phyloP scores from a whole-genome alignment of 2,113 vertebrate genomes.

The Brachionichthys hirsutus region DNA sequence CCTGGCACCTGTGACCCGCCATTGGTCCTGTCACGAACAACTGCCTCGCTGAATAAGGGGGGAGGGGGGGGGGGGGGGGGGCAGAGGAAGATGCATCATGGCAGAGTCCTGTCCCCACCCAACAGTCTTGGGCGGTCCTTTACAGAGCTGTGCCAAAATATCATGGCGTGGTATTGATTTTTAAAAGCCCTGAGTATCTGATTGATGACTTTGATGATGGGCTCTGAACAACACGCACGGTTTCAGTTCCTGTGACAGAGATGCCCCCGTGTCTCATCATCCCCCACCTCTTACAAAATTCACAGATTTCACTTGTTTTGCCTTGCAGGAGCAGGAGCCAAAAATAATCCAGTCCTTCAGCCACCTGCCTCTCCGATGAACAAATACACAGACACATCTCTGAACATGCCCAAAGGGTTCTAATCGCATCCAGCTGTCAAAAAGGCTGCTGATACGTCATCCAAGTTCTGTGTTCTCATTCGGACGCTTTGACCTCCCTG shows the following conservation, averaged over 20 bases:
- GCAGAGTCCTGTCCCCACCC: slow-evolving; percentile 30
- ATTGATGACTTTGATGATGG: too few species aligned
- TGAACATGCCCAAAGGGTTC: slow-evolving; percentile 52
- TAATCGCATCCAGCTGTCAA: slow-evolving; percentile 59
- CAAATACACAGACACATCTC: slow-evolving; percentile 42
- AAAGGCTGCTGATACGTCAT: slow-evolving; percentile 49
- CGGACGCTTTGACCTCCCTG: slow-evolving; percentile 53
- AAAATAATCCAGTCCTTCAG: slow-evolving; percentile 18
- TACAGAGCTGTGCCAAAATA: slow-evolving; percentile 45
- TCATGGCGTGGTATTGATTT: slow-evolving; percentile 45
- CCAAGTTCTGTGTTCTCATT: slow-evolving; percentile 51
- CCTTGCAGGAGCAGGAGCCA: not conserved
- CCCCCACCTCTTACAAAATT: not conserved
- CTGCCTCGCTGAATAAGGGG: slow-evolving; percentile 61
- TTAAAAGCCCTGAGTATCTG: slow-evolving; percentile 6
- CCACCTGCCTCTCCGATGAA: slow-evolving; percentile 41
- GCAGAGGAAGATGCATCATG: slow-evolving; percentile 45
- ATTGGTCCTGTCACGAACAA: slow-evolving; percentile 60
- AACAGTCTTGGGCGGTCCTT: slow-evolving; percentile 18
- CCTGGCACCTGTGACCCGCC: slow-evolving; percentile 75
- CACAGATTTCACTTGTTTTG: not conserved
- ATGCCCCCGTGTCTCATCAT: not conserved
- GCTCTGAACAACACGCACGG: too few species aligned
- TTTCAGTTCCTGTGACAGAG: slow-evolving; percentile 3
- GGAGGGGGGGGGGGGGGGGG: too few species aligned